Base-by-base conservation (phyloP, 92 coral and sea anemone species). In the Zoanthus sociatus region DNA sequence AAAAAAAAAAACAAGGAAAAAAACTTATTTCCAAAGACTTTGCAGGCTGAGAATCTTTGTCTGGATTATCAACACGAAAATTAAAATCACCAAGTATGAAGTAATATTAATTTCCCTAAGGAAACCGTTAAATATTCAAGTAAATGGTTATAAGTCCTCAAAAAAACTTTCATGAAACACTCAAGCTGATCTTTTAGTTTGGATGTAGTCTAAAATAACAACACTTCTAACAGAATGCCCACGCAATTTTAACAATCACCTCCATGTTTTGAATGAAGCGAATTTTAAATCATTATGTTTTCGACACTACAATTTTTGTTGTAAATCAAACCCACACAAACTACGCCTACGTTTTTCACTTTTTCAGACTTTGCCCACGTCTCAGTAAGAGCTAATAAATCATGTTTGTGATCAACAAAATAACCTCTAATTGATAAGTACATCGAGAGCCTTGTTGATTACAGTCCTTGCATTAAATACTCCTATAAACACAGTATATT, bases 61-160 rank as follows among this genome's bases (percentile, higher is more conserved):
- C 26, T 26, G 26, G 26, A 26, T 26, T 26, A 26, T 26, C 26
- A 26, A 26, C 26, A 26, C 26, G 26, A 26, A 26, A 26, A 26
- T 26, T 26, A 26, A 26, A 26, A 26, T 26, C 26, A 26, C 26
- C 26, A 26, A 26, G 26, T 26, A 26, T 26, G 26, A 26, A 26
- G 64, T 56, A 56, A 0, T 16, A 56, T 8, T 56, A 10, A 56
- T 56, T 10, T 56, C 64, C 64, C 64, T 56, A 15, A 56, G 64
- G n/a, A 78, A 33, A 69, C 73, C 73, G 73, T 69, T 20, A 69
- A 69, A 69, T 69, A 20, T 8, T 32, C 73, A 17, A 69, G 73
- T 10, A 69, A 69, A 17, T 69, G 44, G 45, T 13, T 26, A 26
- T 9, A 69, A 69, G 37, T 69, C 73, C 73, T 30, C 73, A 26